phyloP scores from a whole-genome alignment of 2,888 invertebrate species.

The Ichneumoninae sp. region DNA sequence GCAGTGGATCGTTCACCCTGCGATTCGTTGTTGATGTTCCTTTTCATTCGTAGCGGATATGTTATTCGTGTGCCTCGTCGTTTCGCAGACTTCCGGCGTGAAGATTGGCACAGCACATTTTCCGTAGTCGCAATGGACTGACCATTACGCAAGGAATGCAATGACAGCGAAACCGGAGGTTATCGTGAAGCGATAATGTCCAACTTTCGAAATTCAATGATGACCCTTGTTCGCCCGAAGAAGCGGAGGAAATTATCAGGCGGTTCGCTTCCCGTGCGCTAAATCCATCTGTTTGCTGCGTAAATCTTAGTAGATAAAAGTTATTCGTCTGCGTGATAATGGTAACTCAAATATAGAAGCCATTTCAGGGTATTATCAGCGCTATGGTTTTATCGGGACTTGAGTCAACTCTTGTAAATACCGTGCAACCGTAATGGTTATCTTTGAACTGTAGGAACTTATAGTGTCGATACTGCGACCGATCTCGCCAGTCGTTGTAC shows the following conservation, averaged over 20 bases:
- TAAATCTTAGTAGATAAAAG: conserved; percentile 37
- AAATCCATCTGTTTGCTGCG: conserved; percentile 18
- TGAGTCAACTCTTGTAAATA: no score
- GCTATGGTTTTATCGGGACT: not conserved
- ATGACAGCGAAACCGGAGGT: not conserved
- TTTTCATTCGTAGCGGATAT: not conserved
- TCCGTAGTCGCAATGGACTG: not conserved
- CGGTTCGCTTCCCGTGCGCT: not conserved
- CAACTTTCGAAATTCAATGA: not conserved
- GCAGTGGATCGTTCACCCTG: conserved; percentile 8
- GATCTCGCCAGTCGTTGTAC: conserved; percentile 11
- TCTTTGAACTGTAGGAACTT: not conserved
- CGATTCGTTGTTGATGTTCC: not conserved
- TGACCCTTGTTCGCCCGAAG: not conserved
- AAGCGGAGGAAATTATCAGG: not conserved
- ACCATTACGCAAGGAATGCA: not conserved
- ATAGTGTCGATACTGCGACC: conserved; percentile 1
- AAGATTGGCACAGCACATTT: not conserved
- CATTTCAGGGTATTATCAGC: no score
- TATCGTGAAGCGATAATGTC: not conserved
- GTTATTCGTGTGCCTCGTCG: not conserved
- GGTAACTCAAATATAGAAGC: not conserved
- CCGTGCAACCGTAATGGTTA: not conserved
- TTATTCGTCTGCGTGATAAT: no score
- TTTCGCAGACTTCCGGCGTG: not conserved